Percentiles rank a stretch among this genome's conserved stretches.
These are phyloP conservation scores for Hormaphis cornu DNA, from an alignment of 1,140 invertebrate genomes.

Conservation along the genomic window DNA sequence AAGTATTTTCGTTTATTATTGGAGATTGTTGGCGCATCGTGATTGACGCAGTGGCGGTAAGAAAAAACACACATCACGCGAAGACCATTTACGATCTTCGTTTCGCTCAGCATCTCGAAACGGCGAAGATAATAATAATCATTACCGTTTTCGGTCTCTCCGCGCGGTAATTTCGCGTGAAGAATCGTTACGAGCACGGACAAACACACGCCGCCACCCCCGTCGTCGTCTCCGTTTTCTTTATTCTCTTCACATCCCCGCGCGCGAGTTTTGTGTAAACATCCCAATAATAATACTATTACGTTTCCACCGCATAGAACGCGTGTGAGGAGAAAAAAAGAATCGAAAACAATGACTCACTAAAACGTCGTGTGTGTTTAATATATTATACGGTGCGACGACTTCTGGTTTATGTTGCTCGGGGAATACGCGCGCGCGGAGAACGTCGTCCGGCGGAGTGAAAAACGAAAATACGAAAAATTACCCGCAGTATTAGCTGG, in stretches of 20 bases:
- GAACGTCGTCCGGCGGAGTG: neutral
- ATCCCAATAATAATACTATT: neutral
- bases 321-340: neutral
- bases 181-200: no score
- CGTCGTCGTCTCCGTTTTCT: neutral
- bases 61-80: no score
- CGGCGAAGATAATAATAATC: no score
- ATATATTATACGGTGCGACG: neutral
- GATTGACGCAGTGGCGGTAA: no score
- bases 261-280: neutral
- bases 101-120: no score
- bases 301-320: neutral
- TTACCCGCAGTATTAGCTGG: neutral
- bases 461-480: neutral
- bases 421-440: neutral
- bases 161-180: no score
- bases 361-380: neutral
- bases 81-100: no score
- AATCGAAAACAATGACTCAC: constrained; percentile 14
- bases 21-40: no score
- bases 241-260: neutral
- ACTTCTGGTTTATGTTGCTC: constrained; percentile 3
- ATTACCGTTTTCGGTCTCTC: no score
- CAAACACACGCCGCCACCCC: no score
- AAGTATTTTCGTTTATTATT: no score